phyloP scores from a whole-genome alignment of 1,140 invertebrate genomes.

The Eulimnadia texana region DNA sequence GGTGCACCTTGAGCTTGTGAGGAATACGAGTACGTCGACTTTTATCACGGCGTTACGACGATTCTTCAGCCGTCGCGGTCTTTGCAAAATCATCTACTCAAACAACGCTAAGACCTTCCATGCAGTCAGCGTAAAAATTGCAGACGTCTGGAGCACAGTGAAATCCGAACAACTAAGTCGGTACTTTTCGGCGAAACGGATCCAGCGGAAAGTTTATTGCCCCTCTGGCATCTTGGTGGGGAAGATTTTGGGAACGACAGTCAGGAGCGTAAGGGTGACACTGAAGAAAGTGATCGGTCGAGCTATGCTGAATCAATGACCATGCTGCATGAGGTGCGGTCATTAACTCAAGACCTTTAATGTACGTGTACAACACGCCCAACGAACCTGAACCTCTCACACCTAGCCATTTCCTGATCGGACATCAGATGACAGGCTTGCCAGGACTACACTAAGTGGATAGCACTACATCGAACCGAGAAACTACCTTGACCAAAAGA shows the following conservation, averaged over 20 bases:
- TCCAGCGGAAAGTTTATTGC: not conserved
- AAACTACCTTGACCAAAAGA: not conserved
- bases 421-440: conserved; percentile 1
- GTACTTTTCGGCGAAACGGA: not conserved
- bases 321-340: conserved; percentile 21
- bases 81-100: conserved; percentile 19
- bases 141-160: not conserved
- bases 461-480: not conserved
- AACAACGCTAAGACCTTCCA: conserved; percentile 30
- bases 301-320: conserved; percentile 20
- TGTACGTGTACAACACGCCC: conserved; percentile 21
- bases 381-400: conserved; percentile 25
- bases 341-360: conserved; percentile 25
- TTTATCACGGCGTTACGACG: conserved; percentile 21
- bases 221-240: conserved; percentile 11
- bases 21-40: conserved; percentile 16
- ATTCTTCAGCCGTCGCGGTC: conserved; percentile 23
- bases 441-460: not conserved
- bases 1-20: conserved; percentile 22
- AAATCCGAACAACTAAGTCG: not conserved
- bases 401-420: conserved; percentile 22
- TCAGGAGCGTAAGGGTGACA: conserved; percentile 14
- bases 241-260: conserved; percentile 18
- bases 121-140: conserved; percentile 18
- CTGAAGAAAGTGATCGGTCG: conserved; percentile 15